Evolutionary conservation across 2,888 invertebrate genomes (phyloP).

Genomic region (Drosophila infuscata): DNA sequence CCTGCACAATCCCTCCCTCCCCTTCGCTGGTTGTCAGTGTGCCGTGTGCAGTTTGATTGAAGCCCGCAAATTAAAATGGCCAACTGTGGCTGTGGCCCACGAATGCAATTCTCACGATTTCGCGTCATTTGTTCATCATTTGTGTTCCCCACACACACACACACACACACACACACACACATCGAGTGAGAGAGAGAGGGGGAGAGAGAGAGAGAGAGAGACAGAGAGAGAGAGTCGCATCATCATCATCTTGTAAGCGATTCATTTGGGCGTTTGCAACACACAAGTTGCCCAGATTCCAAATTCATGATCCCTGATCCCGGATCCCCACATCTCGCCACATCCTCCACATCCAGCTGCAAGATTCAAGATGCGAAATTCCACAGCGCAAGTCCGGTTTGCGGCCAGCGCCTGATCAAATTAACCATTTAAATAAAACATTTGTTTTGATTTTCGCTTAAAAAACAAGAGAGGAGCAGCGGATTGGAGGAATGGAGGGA

Average conservation of each 20-base stretch:
- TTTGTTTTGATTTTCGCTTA: constrained; percentile 69
- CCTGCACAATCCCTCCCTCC: neutral
- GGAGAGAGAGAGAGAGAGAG: neutral
- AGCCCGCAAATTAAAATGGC: constrained; percentile 72
- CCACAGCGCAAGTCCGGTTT: constrained; percentile 32
- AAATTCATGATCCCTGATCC: neutral
- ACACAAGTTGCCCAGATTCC: constrained; percentile 13
- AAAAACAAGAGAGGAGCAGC: constrained; percentile 4
- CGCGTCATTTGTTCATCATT: constrained; percentile 61
- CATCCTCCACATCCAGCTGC: neutral
- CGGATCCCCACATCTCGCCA: neutral
- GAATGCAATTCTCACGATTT: constrained; percentile 77
- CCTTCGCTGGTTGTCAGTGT: constrained; percentile 17
- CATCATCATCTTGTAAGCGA: constrained; percentile 73
- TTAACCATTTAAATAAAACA: constrained; percentile 78
- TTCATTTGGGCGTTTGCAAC: constrained; percentile 64
- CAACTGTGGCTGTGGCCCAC: constrained; percentile 30
- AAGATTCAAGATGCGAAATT: constrained; percentile 10
- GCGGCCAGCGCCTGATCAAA: constrained; percentile 53
- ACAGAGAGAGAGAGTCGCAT: constrained; percentile 19
- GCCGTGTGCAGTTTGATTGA: constrained; percentile 67
- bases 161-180: neutral
- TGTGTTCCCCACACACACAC: constrained; percentile 43
- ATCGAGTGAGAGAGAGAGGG: too few relatives aligned
- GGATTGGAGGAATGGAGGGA: neutral